Percentiles rank a stretch among this genome's conserved stretches.
Evolutionary conservation across 2,797 vertebrate genomes (phyloP).

Genomic region (Melanotaenia pygmaea): DNA sequence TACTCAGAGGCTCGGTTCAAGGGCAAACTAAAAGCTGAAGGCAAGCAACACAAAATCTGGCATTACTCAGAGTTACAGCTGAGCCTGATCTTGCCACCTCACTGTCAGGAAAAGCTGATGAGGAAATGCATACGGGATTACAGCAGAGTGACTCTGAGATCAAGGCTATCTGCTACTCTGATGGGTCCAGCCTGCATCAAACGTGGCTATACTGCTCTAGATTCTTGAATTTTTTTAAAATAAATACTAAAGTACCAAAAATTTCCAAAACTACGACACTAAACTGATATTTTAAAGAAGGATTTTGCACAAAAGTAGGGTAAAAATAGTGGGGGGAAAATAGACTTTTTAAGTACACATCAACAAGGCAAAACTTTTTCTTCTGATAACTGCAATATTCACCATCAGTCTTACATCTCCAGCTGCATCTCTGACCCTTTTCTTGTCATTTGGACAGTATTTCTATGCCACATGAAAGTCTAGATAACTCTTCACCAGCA

Average conservation of each 20-base stretch:
- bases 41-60: constrained; percentile 46
- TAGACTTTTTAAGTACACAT: no score
- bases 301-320: not conserved
- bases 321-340: not conserved
- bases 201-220: constrained; percentile 2
- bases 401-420: not conserved
- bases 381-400: constrained; percentile 7
- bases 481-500: constrained; percentile 37
- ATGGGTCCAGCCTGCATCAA: not conserved
- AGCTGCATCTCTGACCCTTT: not conserved
- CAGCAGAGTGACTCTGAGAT: constrained; percentile 13
- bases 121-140: constrained; percentile 52
- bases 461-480: constrained; percentile 30
- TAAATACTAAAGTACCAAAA: not conserved
- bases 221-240: constrained; percentile 9
- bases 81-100: constrained; percentile 34
- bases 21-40: constrained; percentile 51
- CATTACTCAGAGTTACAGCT: constrained; percentile 44
- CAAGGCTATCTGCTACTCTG: constrained; percentile 17
- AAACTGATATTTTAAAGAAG: not conserved
- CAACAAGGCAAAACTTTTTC: not conserved
- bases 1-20: constrained; percentile 63
- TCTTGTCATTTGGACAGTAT: constrained; percentile 12
- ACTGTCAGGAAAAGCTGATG: constrained; percentile 33
- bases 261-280: constrained; percentile 6